A percentile compares a stretch with the other conserved stretches of the same genome.
These are phyloP conservation scores for Colletes latitarsis DNA, from an alignment of 1,140 invertebrate genomes.

Conservation along the genomic window DNA sequence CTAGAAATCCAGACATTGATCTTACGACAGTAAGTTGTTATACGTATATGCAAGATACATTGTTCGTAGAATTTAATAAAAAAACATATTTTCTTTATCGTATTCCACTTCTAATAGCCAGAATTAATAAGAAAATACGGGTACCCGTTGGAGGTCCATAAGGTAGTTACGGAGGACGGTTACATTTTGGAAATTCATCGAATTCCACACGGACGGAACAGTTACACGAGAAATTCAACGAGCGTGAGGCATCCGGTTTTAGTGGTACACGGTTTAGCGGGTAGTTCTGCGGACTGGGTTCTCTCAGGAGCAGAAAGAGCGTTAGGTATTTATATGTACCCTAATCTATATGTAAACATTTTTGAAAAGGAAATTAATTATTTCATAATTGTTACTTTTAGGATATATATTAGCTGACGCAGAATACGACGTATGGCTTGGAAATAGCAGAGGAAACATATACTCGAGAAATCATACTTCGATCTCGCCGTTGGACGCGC, in stretches of 20 bases:
- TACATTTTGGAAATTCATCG: constrained; percentile 84
- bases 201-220: constrained; percentile 82
- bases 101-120: background rate
- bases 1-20: constrained; percentile 11
- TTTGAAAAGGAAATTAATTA: too few relatives aligned
- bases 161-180: constrained; percentile 82
- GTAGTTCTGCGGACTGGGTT: constrained; percentile 88
- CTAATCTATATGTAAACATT: background rate
- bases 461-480: constrained; percentile 80
- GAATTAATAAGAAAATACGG: constrained; percentile 83
- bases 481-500: constrained; percentile 25
- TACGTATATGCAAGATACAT: background rate
- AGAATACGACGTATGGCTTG: constrained; percentile 88
- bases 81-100: background rate
- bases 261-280: constrained; percentile 88
- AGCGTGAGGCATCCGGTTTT: constrained; percentile 83
- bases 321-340: constrained; percentile 80
- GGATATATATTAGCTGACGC: constrained; percentile 82
- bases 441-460: constrained; percentile 86
- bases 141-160: constrained; percentile 86
- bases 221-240: constrained; percentile 58
- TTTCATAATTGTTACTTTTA: constrained; percentile 50
- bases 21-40: constrained; percentile 37
- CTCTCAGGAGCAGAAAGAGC: constrained; percentile 84
- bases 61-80: background rate